phyloP scores from a whole-genome alignment of 2,797 vertebrate species.

The Cynopterus sphinx region DNA sequence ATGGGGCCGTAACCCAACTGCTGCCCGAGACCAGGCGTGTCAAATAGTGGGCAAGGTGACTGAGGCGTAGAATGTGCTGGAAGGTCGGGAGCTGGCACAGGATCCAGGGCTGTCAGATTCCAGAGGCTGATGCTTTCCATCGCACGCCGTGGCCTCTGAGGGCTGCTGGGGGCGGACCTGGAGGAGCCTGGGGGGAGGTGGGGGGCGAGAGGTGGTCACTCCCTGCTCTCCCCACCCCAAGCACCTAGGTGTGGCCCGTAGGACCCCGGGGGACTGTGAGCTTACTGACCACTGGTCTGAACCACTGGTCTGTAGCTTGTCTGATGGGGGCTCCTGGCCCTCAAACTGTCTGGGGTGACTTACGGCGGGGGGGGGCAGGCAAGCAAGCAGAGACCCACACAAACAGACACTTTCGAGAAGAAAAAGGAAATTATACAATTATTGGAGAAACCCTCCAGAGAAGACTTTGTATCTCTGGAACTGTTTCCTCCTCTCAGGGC shows the following conservation, averaged over 20 bases:
- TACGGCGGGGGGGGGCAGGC: background rate
- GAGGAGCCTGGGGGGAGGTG: background rate
- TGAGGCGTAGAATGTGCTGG: background rate
- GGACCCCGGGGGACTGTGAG: background rate
- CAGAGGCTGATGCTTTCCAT: background rate
- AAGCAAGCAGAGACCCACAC: rapidly evolving
- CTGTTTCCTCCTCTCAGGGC: background rate
- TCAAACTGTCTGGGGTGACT: background rate
- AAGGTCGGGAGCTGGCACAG: background rate
- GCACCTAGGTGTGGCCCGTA: background rate
- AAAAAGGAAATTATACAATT: background rate
- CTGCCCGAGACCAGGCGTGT: background rate
- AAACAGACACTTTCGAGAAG: background rate
- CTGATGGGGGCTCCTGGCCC: background rate
- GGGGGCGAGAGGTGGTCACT: background rate
- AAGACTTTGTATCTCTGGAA: background rate
- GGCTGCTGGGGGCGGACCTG: background rate
- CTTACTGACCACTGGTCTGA: background rate
- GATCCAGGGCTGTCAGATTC: background rate
- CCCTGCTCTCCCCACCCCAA: too few relatives aligned
- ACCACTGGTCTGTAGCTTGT: background rate
- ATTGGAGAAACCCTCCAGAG: background rate
- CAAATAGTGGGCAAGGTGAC: background rate
- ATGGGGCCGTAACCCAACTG: background rate
- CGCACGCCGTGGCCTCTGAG: background rate